A percentile compares a stretch with the other conserved stretches of the same genome.
These are phyloP conservation scores for Alauda arvensis DNA, from an alignment of 2,797 vertebrate genomes.

Conservation along the genomic window DNA sequence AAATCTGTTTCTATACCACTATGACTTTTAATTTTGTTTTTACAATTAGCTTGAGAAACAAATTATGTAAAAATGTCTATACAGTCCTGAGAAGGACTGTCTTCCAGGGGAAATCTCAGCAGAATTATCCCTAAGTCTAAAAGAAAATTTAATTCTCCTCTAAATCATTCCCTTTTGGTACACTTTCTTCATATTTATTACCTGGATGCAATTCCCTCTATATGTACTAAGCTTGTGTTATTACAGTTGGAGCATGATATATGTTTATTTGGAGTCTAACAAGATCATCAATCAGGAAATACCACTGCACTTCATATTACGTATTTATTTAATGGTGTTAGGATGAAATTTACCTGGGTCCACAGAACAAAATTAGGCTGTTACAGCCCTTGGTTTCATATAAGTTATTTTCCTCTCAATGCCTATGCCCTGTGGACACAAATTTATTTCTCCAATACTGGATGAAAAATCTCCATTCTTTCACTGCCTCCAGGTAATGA, in stretches of 20 bases:
- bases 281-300: conserved; percentile 53
- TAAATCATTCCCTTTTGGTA: not conserved
- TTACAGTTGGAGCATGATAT: conserved; percentile 18
- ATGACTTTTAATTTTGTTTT: not conserved
- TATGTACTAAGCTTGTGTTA: not conserved
- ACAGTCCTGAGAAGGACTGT: not conserved
- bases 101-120: not conserved
- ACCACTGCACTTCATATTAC: conserved; percentile 18
- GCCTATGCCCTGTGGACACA: conserved; percentile 31
- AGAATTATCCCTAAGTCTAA: not conserved
- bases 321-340: conserved; percentile 55
- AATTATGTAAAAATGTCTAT: not conserved
- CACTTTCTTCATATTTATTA: not conserved
- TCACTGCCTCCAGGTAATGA: conserved; percentile 16
- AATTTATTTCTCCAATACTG: conserved; percentile 36
- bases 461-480: conserved; percentile 26
- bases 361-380: conserved; percentile 42
- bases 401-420: conserved; percentile 43
- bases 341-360: conserved; percentile 42
- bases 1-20: not conserved
- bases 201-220: not conserved
- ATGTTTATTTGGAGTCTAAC: conserved; percentile 33
- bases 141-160: not conserved
- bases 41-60: accelerated
- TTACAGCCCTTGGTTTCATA: conserved; percentile 33